Conservation (phyloP, 2,888 invertebrate species). For the Gastrophysa polygoni region DNA sequence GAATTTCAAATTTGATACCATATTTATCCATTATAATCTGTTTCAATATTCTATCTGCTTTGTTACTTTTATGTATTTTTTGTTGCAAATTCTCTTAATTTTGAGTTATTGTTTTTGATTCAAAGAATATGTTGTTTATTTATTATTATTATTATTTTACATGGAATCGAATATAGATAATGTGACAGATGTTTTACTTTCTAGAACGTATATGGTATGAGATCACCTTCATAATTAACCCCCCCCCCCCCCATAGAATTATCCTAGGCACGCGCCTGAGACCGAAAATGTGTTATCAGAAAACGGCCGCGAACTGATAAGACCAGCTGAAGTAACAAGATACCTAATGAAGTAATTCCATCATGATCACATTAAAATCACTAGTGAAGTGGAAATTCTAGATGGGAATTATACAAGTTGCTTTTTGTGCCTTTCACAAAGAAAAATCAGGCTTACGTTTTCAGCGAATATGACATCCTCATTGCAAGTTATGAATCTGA, state of each 20-base stretch:
- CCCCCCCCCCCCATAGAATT: not conserved
- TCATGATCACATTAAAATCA: not conserved
- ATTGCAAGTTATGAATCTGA: not conserved
- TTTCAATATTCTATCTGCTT: conserved; percentile 5
- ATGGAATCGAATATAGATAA: not conserved
- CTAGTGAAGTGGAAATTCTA: not conserved
- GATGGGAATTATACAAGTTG: not conserved
- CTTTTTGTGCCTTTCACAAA: not conserved
- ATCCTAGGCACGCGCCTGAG: not conserved
- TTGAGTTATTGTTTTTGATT: not conserved
- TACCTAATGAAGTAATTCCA: not conserved
- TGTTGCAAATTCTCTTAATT: not conserved
- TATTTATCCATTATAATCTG: not conserved
- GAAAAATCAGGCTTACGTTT: not conserved
- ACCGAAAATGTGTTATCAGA: not conserved
- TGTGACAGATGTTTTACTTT: not conserved
- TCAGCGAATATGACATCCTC: not conserved
- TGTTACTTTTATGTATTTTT: not conserved
- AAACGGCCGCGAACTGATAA: not conserved
- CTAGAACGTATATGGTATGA: not conserved
- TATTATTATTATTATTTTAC: not conserved
- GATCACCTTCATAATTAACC: not conserved
- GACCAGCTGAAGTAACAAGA: not conserved
- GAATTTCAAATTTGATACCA: not conserved
- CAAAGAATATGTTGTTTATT: not conserved